Conservation (phyloP, 2,888 invertebrate species). For the Philonicus albiceps region DNA sequence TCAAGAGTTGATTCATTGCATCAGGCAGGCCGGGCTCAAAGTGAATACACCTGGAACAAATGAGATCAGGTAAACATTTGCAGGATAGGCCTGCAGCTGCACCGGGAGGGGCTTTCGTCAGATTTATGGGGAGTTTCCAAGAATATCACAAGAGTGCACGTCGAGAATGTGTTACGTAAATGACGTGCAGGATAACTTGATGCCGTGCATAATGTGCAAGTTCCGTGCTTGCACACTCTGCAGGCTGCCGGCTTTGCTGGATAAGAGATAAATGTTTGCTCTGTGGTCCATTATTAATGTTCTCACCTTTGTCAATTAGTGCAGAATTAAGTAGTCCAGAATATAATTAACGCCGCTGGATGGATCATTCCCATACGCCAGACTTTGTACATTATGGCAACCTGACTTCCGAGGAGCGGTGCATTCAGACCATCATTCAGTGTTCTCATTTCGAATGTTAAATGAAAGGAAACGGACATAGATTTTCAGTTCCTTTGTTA, state of each 20-base stretch:
- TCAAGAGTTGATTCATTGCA: neutral
- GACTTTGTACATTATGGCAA: neutral
- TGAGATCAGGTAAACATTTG: conserved; percentile 4
- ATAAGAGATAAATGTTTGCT: conserved; percentile 16
- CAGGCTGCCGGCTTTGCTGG: neutral
- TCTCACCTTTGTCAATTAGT: conserved; percentile 17
- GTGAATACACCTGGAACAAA: neutral
- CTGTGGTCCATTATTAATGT: conserved; percentile 10
- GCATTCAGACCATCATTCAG: neutral
- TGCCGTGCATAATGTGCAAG: neutral
- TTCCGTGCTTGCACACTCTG: neutral
- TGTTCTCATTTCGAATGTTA: neutral
- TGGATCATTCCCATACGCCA: neutral
- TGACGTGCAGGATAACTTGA: neutral
- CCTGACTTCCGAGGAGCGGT: neutral
- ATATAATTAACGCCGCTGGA: conserved; percentile 10
- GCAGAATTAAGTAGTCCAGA: conserved; percentile 3
- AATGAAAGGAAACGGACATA: conserved; percentile 1
- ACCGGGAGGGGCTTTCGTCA: neutral
- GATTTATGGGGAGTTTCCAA: conserved; percentile 4
- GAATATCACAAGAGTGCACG: conserved; percentile 3
- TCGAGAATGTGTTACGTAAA: neutral
- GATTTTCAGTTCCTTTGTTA: neutral
- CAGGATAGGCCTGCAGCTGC: neutral
- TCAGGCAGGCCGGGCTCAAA: neutral